These are phyloP conservation scores for Cydia splendana DNA, from an alignment of 1,140 invertebrate genomes.

Conservation along the genomic window DNA sequence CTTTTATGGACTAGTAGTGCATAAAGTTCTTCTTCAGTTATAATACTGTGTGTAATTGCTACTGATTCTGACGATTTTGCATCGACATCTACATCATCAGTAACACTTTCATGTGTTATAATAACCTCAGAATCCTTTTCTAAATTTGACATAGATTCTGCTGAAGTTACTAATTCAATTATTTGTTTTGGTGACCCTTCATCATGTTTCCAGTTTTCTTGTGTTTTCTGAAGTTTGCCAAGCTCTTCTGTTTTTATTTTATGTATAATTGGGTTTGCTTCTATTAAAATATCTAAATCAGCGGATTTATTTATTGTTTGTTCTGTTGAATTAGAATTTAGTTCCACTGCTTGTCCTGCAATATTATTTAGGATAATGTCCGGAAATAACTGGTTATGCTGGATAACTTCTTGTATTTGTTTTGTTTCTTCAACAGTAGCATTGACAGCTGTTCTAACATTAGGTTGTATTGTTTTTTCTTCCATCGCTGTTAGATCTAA, in stretches of 20 bases:
- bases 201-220: not conserved
- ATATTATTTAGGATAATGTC: not conserved
- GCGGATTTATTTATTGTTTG: not conserved
- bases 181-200: not conserved
- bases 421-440: not conserved
- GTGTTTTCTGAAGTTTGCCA: too few relatives aligned
- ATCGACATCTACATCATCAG: not conserved
- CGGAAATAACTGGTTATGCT: not conserved
- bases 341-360: not conserved
- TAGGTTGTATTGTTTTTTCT: not conserved
- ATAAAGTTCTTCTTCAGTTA: not conserved
- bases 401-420: not conserved
- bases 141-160: not conserved
- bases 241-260: too few relatives aligned
- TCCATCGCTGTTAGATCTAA: not conserved
- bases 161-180: not conserved
- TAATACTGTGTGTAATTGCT: not conserved
- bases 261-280: too few relatives aligned
- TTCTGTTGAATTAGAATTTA: not conserved
- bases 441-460: not conserved
- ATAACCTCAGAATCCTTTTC: too few relatives aligned
- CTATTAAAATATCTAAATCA: not conserved
- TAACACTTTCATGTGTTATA: not conserved
- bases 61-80: not conserved
- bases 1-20: not conserved